Conservation (phyloP, 2,113 vertebrate genomes). For the Dunckerocampus dactyliophorus region DNA sequence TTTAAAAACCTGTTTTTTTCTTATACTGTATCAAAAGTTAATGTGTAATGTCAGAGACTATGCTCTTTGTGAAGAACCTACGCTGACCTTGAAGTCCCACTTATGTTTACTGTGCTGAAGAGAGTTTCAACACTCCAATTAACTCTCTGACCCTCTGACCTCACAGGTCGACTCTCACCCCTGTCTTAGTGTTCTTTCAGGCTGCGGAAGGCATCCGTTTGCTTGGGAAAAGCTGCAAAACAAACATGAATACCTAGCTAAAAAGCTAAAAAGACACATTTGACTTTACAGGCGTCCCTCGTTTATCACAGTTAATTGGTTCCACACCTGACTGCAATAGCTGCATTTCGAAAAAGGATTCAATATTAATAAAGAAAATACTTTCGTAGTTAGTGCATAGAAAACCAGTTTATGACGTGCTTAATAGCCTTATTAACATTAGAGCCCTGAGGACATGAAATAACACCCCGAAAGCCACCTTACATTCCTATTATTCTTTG, state of each 20-base stretch:
- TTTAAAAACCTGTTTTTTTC: neutral
- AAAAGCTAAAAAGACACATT: slow-evolving; percentile 3
- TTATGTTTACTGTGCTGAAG: slow-evolving; percentile 1
- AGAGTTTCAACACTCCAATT: slow-evolving; percentile 1
- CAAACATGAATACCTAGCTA: neutral
- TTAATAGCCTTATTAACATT: too few relatives aligned
- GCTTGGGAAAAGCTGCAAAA: neutral
- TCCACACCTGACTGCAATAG: too few relatives aligned
- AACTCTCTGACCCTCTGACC: neutral
- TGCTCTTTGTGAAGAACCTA: slow-evolving; percentile 2
- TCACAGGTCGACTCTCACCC: neutral
- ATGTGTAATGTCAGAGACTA: neutral
- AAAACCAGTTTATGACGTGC: too few relatives aligned
- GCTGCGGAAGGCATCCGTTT: neutral
- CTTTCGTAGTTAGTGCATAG: too few relatives aligned
- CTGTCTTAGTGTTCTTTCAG: neutral
- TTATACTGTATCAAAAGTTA: neutral
- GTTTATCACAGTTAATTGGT: too few relatives aligned
- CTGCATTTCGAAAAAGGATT: too few relatives aligned
- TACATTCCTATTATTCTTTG: too few relatives aligned
- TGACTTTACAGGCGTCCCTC: too few relatives aligned
- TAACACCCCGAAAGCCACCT: too few relatives aligned
- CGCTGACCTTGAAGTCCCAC: neutral
- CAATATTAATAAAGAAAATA: too few relatives aligned
- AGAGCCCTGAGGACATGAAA: too few relatives aligned